A percentile compares a stretch with the other conserved stretches of the same genome.
Conservation (phyloP, 2,113 vertebrate genomes). For the Ascaphus truei region DNA sequence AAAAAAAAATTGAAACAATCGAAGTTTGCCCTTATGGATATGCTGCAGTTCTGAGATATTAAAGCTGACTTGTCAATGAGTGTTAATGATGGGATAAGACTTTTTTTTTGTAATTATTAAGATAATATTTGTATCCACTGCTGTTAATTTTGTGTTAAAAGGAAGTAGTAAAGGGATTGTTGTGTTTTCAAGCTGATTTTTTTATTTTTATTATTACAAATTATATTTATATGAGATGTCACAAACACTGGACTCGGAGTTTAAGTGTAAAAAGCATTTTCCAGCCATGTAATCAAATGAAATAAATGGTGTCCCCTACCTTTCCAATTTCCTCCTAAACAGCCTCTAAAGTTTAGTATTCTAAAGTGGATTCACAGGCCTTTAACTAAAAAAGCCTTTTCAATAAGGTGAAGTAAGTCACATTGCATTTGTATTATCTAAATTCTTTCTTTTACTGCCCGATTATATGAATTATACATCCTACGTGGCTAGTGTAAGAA, state of each 20-base stretch:
- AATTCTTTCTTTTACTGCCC: too few relatives aligned
- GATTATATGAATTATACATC: too few relatives aligned
- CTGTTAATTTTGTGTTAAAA: conserved; percentile 78
- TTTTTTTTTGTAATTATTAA: conserved; percentile 81
- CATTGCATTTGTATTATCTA: too few relatives aligned
- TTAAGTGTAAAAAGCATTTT: conserved; percentile 71
- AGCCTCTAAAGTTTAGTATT: too few relatives aligned
- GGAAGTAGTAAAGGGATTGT: conserved; percentile 81
- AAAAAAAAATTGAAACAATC: conserved; percentile 64
- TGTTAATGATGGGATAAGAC: conserved; percentile 77
- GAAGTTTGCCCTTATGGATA: conserved; percentile 81
- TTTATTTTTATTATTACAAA: conserved; percentile 65
- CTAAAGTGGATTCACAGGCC: too few relatives aligned
- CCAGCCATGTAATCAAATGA: conserved; percentile 71
- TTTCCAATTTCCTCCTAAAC: conserved; percentile 53
- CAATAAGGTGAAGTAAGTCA: too few relatives aligned
- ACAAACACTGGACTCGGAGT: conserved; percentile 82
- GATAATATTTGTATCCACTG: conserved; percentile 81
- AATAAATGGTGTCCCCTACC: conserved; percentile 65
- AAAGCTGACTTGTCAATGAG: conserved; percentile 65
- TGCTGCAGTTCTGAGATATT: conserved; percentile 79
- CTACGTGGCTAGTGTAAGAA: too few relatives aligned
- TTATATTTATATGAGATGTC: conserved; percentile 84
- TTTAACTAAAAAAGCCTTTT: too few relatives aligned
- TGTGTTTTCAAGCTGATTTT: conserved; percentile 53